phyloP scores from a whole-genome alignment of 2,797 vertebrate genomes.

The Schizopygopsis pylzovi region DNA sequence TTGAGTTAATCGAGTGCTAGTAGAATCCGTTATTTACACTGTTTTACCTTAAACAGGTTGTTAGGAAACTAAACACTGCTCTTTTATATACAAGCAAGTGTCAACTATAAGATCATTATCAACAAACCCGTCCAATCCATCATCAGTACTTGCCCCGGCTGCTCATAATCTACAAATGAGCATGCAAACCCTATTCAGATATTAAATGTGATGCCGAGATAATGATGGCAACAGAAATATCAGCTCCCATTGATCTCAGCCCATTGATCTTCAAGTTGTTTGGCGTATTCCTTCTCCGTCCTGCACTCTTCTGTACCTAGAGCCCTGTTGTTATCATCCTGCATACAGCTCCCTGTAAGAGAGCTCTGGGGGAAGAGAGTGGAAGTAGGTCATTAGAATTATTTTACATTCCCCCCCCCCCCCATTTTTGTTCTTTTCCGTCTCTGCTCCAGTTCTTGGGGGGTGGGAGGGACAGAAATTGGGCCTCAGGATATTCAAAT shows the following conservation, averaged over 20 bases:
- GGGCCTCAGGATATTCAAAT: constrained; percentile 48
- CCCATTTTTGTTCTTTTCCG: constrained; percentile 36
- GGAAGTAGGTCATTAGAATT: constrained; percentile 63
- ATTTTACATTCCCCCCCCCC: constrained; percentile 45
- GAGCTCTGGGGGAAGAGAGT: constrained; percentile 38
- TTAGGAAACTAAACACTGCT: not conserved
- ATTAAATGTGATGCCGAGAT: constrained; percentile 43
- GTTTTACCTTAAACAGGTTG: not conserved
- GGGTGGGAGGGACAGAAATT: constrained; percentile 39
- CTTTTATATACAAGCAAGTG: constrained; percentile 9
- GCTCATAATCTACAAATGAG: constrained; percentile 22
- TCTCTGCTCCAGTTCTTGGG: constrained; percentile 48
- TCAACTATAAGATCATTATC: not conserved
- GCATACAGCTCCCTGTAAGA: constrained; percentile 40
- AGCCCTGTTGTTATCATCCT: constrained; percentile 43
- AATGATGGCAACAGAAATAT: constrained; percentile 48
- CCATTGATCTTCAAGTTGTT: constrained; percentile 42
- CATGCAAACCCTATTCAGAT: constrained; percentile 15
- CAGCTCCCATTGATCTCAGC: constrained; percentile 37
- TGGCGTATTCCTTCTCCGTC: constrained; percentile 20
- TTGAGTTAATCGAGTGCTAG: no score
- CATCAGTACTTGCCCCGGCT: not conserved
- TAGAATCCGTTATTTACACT: not conserved
- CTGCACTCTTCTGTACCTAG: constrained; percentile 40
- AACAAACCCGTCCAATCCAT: not conserved